Evolutionary conservation across 2,113 vertebrate species (phyloP).

Genomic region (Lontra canadensis): DNA sequence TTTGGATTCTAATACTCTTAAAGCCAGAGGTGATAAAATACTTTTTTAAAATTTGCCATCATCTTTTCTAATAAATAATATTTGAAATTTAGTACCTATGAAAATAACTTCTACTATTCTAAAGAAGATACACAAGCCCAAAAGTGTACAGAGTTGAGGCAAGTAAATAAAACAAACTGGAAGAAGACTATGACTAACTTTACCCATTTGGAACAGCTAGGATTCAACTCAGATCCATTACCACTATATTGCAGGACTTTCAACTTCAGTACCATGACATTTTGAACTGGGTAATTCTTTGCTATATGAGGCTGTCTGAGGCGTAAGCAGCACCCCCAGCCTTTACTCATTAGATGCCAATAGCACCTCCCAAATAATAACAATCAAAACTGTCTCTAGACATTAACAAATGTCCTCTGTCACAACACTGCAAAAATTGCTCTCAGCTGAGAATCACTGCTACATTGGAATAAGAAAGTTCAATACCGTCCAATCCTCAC

Average conservation of each 20-base stretch:
- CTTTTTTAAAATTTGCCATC: not conserved
- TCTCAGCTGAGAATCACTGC: not conserved
- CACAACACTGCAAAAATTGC: not conserved
- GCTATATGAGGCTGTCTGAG: not conserved
- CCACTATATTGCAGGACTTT: not conserved
- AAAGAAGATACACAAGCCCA: not conserved
- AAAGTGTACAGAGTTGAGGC: not conserved
- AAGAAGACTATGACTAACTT: not conserved
- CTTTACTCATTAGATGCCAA: not conserved
- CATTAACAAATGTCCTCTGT: not conserved
- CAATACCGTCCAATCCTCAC: not conserved
- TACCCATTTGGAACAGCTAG: not conserved
- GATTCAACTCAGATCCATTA: not conserved
- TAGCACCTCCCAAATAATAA: not conserved
- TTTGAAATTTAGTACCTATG: not conserved
- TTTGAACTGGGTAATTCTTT: not conserved
- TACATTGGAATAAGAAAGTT: not conserved
- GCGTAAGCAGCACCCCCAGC: not conserved
- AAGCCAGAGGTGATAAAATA: not conserved
- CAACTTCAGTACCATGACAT: not conserved
- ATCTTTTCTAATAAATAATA: not conserved
- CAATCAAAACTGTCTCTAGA: not conserved
- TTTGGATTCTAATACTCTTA: constrained; percentile 12
- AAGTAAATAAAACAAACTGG: not conserved
- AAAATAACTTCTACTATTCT: not conserved